A percentile compares a stretch with the other conserved stretches of the same genome.
phyloP scores from a whole-genome alignment of 1,140 invertebrate species.

The Acromyrmex echinatior region DNA sequence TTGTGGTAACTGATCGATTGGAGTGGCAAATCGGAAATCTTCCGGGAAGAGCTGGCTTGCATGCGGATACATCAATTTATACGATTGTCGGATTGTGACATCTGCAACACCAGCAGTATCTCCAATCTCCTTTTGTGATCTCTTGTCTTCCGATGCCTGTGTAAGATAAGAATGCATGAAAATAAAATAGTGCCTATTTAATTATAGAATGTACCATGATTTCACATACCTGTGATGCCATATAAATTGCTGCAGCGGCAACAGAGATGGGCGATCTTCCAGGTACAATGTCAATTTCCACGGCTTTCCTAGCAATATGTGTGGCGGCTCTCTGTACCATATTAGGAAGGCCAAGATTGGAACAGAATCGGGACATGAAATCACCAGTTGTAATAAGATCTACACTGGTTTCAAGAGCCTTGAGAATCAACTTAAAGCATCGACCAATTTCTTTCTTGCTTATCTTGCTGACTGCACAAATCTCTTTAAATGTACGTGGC shows the following conservation, averaged over 20 bases:
- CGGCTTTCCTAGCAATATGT: conserved; percentile 98
- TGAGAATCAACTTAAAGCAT: conserved; percentile 97
- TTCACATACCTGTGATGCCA: conserved; percentile 96
- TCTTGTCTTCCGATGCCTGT: conserved; percentile 97
- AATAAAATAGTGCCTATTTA: neutral
- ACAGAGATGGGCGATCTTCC: conserved; percentile 99
- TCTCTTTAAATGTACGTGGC: conserved; percentile 99
- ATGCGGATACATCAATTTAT: conserved; percentile 98
- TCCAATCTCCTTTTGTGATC: conserved; percentile 99
- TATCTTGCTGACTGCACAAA: conserved; percentile 99
- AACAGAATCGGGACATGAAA: conserved; percentile 98
- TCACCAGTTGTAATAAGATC: conserved; percentile 99
- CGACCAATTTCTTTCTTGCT: conserved; percentile 99
- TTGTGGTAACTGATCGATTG: conserved; percentile 97
- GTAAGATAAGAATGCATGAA: conserved; percentile 62
- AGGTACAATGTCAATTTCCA: conserved; percentile 98
- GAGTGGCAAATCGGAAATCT: conserved; percentile 98
- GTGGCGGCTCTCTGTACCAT: conserved; percentile 98
- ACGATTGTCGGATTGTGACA: conserved; percentile 99
- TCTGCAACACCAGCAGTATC: conserved; percentile 99
- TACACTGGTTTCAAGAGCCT: conserved; percentile 97
- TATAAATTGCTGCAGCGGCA: conserved; percentile 99
- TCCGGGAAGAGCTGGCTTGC: conserved; percentile 97
- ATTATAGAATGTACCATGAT: neutral
- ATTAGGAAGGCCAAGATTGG: conserved; percentile 94